Conservation (phyloP, 2,797 vertebrate genomes). For the Eremophila alpestris region DNA sequence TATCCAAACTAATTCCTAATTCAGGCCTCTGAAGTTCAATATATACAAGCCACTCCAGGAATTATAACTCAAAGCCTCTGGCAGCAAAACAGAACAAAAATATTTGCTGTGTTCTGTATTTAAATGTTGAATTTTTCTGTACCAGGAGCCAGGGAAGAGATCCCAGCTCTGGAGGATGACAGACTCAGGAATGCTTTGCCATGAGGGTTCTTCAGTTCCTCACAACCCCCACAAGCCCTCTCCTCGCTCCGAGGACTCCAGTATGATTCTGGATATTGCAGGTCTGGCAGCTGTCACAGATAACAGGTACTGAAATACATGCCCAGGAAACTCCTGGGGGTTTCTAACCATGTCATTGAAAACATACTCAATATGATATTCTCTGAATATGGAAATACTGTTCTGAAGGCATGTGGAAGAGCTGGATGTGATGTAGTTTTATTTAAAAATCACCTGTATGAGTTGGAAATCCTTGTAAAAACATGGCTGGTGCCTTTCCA, state of each 20-base stretch:
- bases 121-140: not conserved
- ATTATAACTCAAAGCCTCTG: not conserved
- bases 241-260: slow-evolving; percentile 83
- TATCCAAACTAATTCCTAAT: not conserved
- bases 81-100: not conserved
- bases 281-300: slow-evolving; percentile 94
- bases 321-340: not conserved
- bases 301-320: slow-evolving; percentile 82
- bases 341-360: not conserved
- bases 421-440: not conserved
- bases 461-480: not conserved
- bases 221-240: slow-evolving; percentile 88
- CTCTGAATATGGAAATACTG: not conserved
- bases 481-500: not conserved
- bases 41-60: not conserved
- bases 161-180: slow-evolving; percentile 98
- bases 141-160: slow-evolving; percentile 94
- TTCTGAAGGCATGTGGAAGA: not conserved
- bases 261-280: slow-evolving; percentile 92
- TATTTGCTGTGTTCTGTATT: not conserved
- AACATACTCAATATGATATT: not conserved
- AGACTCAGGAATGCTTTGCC: slow-evolving; percentile 88
- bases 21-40: not conserved
- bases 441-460: not conserved
- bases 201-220: slow-evolving; percentile 95